Evolutionary conservation across 1,140 invertebrate genomes (phyloP), one percentile per base, ranked within the genome.

Genomic region (Aphis gossypii): DNA sequence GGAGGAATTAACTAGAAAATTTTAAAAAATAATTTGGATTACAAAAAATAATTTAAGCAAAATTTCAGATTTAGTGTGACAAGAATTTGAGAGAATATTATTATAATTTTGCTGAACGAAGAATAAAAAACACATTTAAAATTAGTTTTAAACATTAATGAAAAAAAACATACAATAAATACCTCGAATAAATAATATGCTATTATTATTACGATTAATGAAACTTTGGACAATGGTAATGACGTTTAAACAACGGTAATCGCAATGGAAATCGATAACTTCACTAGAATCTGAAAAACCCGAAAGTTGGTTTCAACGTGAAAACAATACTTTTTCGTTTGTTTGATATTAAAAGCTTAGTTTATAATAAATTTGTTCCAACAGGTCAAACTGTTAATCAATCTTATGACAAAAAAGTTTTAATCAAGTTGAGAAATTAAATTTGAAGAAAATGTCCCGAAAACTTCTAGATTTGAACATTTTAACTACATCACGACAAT

Each of bases 131-230:
- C 30, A 68, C 30, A 68, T 68, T 68, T 18, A 68, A 18, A 30
- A n/a, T 76, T 1, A 23, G 30, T 76, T 76, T 76, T 14, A 4
- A 14, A 76, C 30, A n/a, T 35, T 35, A 18, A n/a, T 41, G n/a
- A 76, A 68, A n/a, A 68, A n/a, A 68, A 14, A 30, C 3, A 30
- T 2, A 4, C 30, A 30, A 68, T 30, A 9, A 60, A 60, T 3
- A 60, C 25, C 7, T 11, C 9, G 1, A 76, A 30, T 76, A 76
- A 76, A n/a, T 76, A 76, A 76, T 18, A 76, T 76, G 14, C 14
- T 76, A 76, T 76, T 76, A n/a, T 76, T 76, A 76, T 76, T 76
- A 76, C 30, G 60, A 76, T 76, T 76, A 76, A 76, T 76, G 60
- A 76, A n/a, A 76, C 30, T 76, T 76, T 30, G n/a, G 30, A 76